Conservation (phyloP, 2,888 invertebrate species). For the Rhamphomyia laevipes region DNA sequence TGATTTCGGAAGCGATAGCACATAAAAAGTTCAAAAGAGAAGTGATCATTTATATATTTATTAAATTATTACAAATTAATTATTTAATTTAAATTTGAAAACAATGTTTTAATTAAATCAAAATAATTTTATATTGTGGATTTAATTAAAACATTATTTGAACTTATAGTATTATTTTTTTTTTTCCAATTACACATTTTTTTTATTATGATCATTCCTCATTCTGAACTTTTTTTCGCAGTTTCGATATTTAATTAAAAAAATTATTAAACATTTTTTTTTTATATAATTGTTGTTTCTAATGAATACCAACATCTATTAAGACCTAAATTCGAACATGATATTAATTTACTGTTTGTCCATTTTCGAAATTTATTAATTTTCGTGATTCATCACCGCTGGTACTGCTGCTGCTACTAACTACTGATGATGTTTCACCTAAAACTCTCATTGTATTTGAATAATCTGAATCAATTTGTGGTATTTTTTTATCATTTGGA, state of each 20-base stretch:
- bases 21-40: conserved; percentile 1
- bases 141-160: neutral
- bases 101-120: neutral
- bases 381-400: conserved; percentile 11
- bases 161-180: neutral
- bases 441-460: conserved; percentile 38
- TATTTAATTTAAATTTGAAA: too few species aligned
- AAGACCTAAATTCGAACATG: too few species aligned
- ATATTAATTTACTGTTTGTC: conserved; percentile 2
- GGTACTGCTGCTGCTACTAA: too few species aligned
- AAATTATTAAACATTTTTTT: too few species aligned
- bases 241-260: too few species aligned
- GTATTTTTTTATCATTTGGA: conserved; percentile 35
- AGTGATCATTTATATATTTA: neutral
- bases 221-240: conserved; percentile 3
- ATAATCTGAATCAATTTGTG: conserved; percentile 38
- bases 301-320: too few species aligned
- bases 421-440: conserved; percentile 29
- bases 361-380: conserved; percentile 6
- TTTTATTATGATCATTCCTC: conserved; percentile 9
- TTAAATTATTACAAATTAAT: too few species aligned
- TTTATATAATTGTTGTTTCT: too few species aligned
- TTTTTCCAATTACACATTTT: neutral
- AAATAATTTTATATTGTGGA: neutral
- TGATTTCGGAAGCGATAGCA: too few species aligned